Evolutionary conservation across 2,888 invertebrate species (phyloP).

Genomic region (Melolontha melolontha): DNA sequence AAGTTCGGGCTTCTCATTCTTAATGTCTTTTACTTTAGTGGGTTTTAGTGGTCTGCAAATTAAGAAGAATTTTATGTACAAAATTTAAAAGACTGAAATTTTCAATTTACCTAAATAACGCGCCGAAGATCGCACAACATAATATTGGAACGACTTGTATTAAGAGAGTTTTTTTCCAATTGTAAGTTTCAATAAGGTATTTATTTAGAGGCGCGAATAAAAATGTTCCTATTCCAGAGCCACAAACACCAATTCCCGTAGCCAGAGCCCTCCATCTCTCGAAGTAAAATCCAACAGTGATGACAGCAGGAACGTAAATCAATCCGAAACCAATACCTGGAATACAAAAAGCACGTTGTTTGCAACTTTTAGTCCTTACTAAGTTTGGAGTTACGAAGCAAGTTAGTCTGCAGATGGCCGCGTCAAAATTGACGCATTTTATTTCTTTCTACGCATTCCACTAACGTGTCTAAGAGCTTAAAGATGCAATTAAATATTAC

Average conservation of each 20-base stretch:
- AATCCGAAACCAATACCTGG: slow-evolving; percentile 92
- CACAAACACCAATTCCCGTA: slow-evolving; percentile 93
- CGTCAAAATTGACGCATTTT: slow-evolving; percentile 21
- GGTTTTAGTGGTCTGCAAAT: slow-evolving; percentile 86
- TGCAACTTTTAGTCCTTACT: slow-evolving; percentile 23
- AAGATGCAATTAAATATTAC: too few relatives aligned
- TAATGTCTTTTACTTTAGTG: slow-evolving; percentile 71
- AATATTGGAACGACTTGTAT: slow-evolving; percentile 82
- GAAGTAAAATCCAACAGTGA: slow-evolving; percentile 96
- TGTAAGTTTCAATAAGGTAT: slow-evolving; percentile 71
- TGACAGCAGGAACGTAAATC: slow-evolving; percentile 92
- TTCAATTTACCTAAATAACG: slow-evolving; percentile 71
- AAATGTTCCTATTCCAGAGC: slow-evolving; percentile 93
- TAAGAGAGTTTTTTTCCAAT: slow-evolving; percentile 83
- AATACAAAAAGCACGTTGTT: slow-evolving; percentile 76
- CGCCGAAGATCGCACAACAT: slow-evolving; percentile 81
- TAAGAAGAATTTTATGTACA: slow-evolving; percentile 10
- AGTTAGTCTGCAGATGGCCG: slow-evolving; percentile 17
- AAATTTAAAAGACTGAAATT: not conserved
- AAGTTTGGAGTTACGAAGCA: not conserved
- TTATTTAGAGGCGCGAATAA: slow-evolving; percentile 83
- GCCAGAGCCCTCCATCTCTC: slow-evolving; percentile 93
- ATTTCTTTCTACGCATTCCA: too few relatives aligned
- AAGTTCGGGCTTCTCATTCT: slow-evolving; percentile 61
- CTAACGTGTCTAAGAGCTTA: too few relatives aligned